Conservation (phyloP, 2,888 invertebrate species). For the Siphonodentalium dalli region DNA sequence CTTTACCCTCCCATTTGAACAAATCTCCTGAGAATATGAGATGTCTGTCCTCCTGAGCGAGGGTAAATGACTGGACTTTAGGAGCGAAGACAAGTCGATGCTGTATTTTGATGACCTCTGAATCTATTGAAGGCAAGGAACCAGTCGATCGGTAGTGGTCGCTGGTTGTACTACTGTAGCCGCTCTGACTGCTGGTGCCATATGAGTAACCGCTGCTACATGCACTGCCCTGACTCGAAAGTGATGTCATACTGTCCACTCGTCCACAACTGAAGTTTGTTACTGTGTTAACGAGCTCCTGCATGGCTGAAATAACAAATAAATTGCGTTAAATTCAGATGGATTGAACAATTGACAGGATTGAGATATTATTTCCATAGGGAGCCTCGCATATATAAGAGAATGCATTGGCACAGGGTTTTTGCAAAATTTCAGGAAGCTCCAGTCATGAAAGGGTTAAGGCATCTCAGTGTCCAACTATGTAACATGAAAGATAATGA, state of each 20-base stretch:
- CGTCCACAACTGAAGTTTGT: constrained; percentile 50
- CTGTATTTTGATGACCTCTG: constrained; percentile 56
- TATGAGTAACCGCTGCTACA: constrained; percentile 25
- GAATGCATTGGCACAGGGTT: no score
- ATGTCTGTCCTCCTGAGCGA: constrained; percentile 56
- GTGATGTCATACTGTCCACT: constrained; percentile 44
- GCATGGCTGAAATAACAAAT: constrained; percentile 31
- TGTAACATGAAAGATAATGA: no score
- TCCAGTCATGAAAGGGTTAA: no score
- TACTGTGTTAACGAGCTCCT: constrained; percentile 47
- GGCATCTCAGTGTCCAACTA: no score
- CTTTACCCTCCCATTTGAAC: constrained; percentile 44
- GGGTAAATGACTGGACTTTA: constrained; percentile 53
- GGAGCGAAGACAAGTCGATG: constrained; percentile 53
- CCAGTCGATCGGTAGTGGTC: constrained; percentile 22
- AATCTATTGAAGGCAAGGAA: constrained; percentile 43
- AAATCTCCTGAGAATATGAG: constrained; percentile 56
- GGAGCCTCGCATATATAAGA: no score
- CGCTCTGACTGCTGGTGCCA: constrained; percentile 25
- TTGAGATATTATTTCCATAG: no score
- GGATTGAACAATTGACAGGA: no score
- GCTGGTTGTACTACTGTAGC: constrained; percentile 28
- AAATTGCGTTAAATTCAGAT: neutral
- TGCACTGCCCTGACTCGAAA: constrained; percentile 31
- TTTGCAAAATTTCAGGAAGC: no score